Evolutionary conservation across 2,888 invertebrate species (phyloP), one percentile per base, ranked within the genome.

Genomic region (Corbicula japonica): DNA sequence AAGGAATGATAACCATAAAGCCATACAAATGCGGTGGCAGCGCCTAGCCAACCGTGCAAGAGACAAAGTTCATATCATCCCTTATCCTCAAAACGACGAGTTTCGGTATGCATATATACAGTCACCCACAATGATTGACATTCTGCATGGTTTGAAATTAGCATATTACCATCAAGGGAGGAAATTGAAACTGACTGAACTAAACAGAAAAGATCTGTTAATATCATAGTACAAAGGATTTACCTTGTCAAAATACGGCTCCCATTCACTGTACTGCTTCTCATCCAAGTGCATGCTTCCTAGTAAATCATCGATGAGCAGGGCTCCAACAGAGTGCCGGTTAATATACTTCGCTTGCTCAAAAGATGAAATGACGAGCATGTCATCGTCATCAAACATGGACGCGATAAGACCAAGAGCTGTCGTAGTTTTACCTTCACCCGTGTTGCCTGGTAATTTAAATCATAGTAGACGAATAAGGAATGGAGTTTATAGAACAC

Each of bases 231-330:
- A 41, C n/a, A 10, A 1, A 26, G 15, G 28, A 28, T 30, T 38
- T 26, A 66, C 73, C 46, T 73, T 48, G 10, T 68, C 69, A 38
- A 78, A 73, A 23, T 48, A 44, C 15, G 41, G 28, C 28, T 77
- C 54, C 78, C 78, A 78, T n/a, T 63, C 60, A 3, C 21, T 48
- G 28, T 69, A 38, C n/a, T 61, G 41, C 0, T 66, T 68, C 52
- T 78, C 78, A n/a, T 73, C 63, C 26, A 73, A 66, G 26, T 72
- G 73, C 56, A 72, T 71, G 56, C 78, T 78, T 1, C 78, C 78
- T 12, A 78, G 54, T 4, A 78, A 54, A 56, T 78, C 78, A 46
- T 78, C 78, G 30, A 78, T 35, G 8, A 78, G 34, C 30, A 78
- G 34, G 1, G 50, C 72, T 15, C 69, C 71, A 32, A 69, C 73